Evolutionary conservation across 2,797 vertebrate species (phyloP).

Genomic region (Sebastes dallii): DNA sequence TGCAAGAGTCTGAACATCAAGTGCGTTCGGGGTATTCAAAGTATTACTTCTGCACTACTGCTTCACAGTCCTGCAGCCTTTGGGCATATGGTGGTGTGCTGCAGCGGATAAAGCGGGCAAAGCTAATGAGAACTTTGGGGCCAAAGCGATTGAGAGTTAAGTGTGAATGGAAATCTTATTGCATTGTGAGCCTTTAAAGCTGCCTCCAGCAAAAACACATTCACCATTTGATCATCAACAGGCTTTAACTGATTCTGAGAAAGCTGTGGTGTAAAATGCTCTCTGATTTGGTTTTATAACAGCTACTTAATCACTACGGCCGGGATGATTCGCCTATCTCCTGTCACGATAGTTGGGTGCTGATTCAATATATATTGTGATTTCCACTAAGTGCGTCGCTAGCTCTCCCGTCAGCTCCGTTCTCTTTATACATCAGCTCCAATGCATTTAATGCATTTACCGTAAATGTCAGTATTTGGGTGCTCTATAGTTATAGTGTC

Average conservation of each 20-base stretch:
- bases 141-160: conserved; percentile 49
- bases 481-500: too few relatives aligned
- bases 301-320: conserved; percentile 17
- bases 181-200: conserved; percentile 42
- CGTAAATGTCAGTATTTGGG: too few relatives aligned
- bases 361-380: too few relatives aligned
- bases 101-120: conserved; percentile 49
- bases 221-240: conserved; percentile 38
- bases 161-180: conserved; percentile 55
- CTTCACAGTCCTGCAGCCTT: conserved; percentile 59
- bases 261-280: conserved; percentile 12
- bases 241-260: conserved; percentile 1
- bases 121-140: conserved; percentile 65
- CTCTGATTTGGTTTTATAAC: not conserved
- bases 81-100: conserved; percentile 61
- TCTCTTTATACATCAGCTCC: too few relatives aligned
- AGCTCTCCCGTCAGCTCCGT: too few relatives aligned
- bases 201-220: conserved; percentile 42
- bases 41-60: conserved; percentile 74
- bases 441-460: too few relatives aligned
- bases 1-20: conserved; percentile 69
- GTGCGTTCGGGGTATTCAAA: conserved; percentile 61
- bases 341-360: too few relatives aligned
- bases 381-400: too few relatives aligned
- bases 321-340: too few relatives aligned